Evolutionary conservation across 2,888 invertebrate species (phyloP).

Genomic region (Agonopterix alstromeriana): DNA sequence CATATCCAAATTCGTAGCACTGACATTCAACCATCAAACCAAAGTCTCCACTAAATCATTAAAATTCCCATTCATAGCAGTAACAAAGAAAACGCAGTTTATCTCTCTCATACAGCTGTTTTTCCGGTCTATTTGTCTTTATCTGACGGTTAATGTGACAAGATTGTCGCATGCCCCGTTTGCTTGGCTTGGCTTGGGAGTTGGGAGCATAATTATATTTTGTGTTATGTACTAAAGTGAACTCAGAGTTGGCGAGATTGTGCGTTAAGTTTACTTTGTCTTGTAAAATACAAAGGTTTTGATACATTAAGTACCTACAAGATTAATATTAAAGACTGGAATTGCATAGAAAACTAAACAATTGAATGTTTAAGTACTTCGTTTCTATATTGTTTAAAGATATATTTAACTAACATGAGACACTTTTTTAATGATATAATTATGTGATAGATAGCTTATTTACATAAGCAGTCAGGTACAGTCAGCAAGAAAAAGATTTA

Average conservation of each 20-base stretch:
- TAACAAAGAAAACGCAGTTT: slow-evolving; percentile 54
- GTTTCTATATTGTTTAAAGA: too few species aligned
- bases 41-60: slow-evolving; percentile 51
- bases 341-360: too few species aligned
- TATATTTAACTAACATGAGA: too few species aligned
- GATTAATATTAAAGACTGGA: too few species aligned
- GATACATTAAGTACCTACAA: background rate
- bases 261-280: background rate
- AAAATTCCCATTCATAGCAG: slow-evolving; percentile 48
- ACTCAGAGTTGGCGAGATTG: slow-evolving; percentile 8
- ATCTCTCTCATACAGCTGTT: slow-evolving; percentile 62
- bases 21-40: background rate
- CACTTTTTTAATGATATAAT: too few species aligned
- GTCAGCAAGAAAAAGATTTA: too few species aligned
- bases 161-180: slow-evolving; percentile 67
- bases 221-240: slow-evolving; percentile 18
- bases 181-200: slow-evolving; percentile 37
- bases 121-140: slow-evolving; percentile 74
- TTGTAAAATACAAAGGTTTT: background rate
- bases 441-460: too few species aligned
- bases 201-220: slow-evolving; percentile 24
- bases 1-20: background rate
- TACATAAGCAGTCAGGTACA: too few species aligned
- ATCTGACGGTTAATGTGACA: slow-evolving; percentile 70
- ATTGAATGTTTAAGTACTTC: too few species aligned